These are phyloP conservation scores for Uria lomvia DNA, from an alignment of 2,113 vertebrate genomes.

Conservation along the genomic window DNA sequence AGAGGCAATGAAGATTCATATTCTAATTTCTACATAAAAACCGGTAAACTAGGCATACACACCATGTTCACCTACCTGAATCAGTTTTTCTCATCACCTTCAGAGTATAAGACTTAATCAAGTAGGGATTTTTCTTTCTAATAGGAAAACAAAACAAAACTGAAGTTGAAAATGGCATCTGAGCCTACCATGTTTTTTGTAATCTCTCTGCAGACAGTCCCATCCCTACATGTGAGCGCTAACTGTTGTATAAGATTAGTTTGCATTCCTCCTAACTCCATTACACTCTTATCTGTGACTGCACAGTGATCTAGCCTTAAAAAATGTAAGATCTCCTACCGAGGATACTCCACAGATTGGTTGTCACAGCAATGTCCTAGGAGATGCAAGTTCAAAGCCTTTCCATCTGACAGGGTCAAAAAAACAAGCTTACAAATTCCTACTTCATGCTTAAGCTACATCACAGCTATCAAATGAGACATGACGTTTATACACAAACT, in stretches of 20 bases:
- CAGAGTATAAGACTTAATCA: neutral
- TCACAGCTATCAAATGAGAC: neutral
- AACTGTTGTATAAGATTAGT: neutral
- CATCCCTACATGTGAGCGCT: neutral
- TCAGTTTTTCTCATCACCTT: neutral
- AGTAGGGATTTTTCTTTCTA: neutral
- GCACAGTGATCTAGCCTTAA: neutral
- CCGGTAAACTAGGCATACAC: neutral
- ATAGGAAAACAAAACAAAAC: neutral
- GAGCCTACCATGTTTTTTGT: neutral
- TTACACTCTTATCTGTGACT: neutral
- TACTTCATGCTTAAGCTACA: neutral
- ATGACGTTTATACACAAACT: neutral
- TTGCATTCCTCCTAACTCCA: neutral
- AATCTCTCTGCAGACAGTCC: neutral
- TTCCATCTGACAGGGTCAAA: constrained; percentile 1
- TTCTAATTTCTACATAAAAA: neutral
- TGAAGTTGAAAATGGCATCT: neutral
- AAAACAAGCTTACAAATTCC: neutral
- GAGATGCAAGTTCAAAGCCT: constrained; percentile 18
- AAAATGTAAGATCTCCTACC: neutral
- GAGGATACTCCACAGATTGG: neutral
- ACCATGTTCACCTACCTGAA: neutral
- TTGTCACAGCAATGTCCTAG: neutral
- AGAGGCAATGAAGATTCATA: neutral